Conservation (phyloP, 2,113 vertebrate species). For the Alethe diademata region DNA sequence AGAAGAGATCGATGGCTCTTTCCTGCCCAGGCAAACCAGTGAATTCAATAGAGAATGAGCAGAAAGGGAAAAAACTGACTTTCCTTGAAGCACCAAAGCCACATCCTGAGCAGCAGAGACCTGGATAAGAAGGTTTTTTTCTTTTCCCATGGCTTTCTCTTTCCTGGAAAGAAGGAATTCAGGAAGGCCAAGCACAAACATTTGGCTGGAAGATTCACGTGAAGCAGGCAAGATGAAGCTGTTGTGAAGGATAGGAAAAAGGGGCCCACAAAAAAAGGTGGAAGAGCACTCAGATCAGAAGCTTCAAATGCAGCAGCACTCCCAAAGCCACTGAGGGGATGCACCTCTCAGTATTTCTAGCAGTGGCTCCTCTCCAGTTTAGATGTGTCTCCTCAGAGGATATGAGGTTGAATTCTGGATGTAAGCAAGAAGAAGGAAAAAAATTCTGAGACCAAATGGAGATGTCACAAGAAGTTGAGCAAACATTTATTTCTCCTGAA, state of each 20-base stretch:
- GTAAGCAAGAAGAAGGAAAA: not conserved
- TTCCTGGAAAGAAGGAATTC: not conserved
- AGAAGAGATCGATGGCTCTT: not conserved
- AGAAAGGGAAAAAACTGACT: not conserved
- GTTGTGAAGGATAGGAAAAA: not conserved
- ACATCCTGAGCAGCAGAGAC: not conserved
- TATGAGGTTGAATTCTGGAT: rapidly evolving
- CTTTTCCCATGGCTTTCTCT: not conserved
- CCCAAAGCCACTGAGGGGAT: not conserved
- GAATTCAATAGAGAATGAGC: not conserved
- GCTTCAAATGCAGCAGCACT: not conserved
- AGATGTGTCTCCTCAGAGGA: not conserved
- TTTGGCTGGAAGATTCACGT: not conserved
- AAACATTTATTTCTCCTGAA: not conserved
- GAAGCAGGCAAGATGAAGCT: rapidly evolving
- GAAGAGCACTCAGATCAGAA: not conserved
- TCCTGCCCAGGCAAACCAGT: not conserved
- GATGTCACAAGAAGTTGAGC: not conserved
- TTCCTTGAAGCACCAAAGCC: rapidly evolving
- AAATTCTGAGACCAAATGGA: not conserved
- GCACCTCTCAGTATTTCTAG: not conserved
- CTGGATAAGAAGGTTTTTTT: rapidly evolving
- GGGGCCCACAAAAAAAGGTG: rapidly evolving
- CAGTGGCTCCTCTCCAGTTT: not conserved
- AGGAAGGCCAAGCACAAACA: not conserved